Evolutionary conservation across 2,797 vertebrate genomes (phyloP), one percentile per base, ranked within the genome.

Genomic region (Scolopax bukidnonensis): DNA sequence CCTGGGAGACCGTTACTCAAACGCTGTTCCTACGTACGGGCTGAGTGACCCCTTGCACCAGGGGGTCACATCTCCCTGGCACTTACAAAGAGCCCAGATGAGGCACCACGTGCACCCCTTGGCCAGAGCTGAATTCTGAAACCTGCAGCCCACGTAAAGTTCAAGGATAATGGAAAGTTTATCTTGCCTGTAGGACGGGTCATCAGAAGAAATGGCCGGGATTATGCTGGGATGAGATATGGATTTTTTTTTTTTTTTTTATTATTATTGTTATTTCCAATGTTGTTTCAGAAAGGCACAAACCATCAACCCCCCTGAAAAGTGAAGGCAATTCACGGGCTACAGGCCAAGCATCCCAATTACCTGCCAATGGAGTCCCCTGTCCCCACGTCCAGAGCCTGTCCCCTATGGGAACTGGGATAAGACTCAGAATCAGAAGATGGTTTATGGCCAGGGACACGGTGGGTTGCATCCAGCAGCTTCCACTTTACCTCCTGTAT

Each of bases 381-480:
- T 9, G 13, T 16, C 11, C 59, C 45, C 18, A 3, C 3, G 15
- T 12, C 40, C 45, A 33, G 32, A 38, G 17, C 47, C 19, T 10
- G 4, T 3, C 28, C 2, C 2, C 16, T 1, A 8, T 0, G 11
- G 38, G 36, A 78, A 45, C 23, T 9, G 21, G 0, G 4, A 2
- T 9, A 5, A 20, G 33, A 9, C 8, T 25, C 1, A 3, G 54
- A 28, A 20, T 25, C 11, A 16, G 23, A 16, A 30, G 48, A 3
- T 10, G 36, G 28, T 33, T 53, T 12, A 6, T 5, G 51, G 12
- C 4, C 10, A n/a, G 48, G 43, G 28, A 48, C 19, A 3, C 0
- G 1, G 12, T 3, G 23, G 81, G 40, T 36, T 11, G 2, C 50
- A n/a, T 7, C 53, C 57, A 28, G 54, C 40, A 43, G 16, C 2